Evolutionary conservation across 2,113 vertebrate species (phyloP).

Genomic region (Dissostichus mawsoni): DNA sequence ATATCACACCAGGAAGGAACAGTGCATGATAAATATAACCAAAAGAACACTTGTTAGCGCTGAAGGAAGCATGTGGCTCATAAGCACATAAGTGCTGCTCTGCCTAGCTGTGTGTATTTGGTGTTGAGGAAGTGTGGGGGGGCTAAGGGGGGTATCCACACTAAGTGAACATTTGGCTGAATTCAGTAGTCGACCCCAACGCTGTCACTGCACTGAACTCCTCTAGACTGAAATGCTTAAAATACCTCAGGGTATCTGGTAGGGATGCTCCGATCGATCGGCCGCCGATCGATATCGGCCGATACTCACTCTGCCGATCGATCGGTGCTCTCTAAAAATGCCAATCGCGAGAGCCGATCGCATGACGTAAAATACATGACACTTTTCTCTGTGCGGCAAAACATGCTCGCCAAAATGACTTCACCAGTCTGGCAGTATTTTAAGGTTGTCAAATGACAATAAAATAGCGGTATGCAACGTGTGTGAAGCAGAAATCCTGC

Average conservation of each 20-base stretch:
- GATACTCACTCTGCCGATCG: too few species aligned
- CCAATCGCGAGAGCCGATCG: too few species aligned
- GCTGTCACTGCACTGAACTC: constrained; percentile 27
- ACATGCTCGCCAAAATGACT: too few species aligned
- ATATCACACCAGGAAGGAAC: background rate
- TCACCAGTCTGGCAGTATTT: too few species aligned
- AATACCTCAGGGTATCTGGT: constrained; percentile 37
- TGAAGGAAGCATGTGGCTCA: constrained; percentile 37
- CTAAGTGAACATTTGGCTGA: constrained; percentile 68
- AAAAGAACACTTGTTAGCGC: constrained; percentile 33
- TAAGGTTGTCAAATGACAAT: too few species aligned
- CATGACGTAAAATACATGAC: too few species aligned
- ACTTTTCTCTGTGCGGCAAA: too few species aligned
- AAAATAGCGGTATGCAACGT: too few species aligned
- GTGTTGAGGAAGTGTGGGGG: background rate
- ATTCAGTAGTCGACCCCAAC: constrained; percentile 55
- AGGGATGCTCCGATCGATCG: background rate
- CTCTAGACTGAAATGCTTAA: constrained; percentile 36
- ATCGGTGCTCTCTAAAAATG: too few species aligned
- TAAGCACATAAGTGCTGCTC: constrained; percentile 17
- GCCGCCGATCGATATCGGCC: too few species aligned
- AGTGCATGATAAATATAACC: constrained; percentile 19
- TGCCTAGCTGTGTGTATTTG: background rate
- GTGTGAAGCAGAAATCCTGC: too few species aligned
- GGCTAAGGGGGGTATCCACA: background rate